Evolutionary conservation across 2,888 invertebrate genomes (phyloP).

Genomic region (Ormia ochracea): DNA sequence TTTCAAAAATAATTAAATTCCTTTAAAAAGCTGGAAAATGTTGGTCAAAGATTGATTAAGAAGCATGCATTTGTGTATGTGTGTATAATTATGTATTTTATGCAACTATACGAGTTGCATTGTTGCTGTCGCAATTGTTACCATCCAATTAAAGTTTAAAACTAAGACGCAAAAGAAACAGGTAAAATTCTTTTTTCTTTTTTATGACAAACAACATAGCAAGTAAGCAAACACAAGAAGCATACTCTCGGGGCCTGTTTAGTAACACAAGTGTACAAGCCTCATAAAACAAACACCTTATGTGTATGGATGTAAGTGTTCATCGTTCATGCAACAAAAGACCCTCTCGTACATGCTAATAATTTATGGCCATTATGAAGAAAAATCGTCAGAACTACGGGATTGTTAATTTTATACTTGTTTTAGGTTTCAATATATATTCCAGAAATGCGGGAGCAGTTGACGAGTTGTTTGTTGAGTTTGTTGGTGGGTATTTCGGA

Average conservation of each 20-base stretch:
- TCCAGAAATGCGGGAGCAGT: conserved; percentile 7
- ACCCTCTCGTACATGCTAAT: conserved; percentile 2
- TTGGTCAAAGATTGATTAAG: too few species aligned
- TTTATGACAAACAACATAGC: conserved; percentile 20
- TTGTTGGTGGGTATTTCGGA: not conserved
- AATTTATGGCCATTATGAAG: conserved; percentile 38
- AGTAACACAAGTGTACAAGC: conserved; percentile 15
- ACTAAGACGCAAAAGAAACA: conserved; percentile 6
- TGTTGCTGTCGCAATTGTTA: not conserved
- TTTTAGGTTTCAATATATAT: conserved; percentile 24
- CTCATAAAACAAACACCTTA: not conserved
- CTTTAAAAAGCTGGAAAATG: too few species aligned
- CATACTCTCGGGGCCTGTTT: conserved; percentile 42
- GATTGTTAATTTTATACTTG: conserved; percentile 31
- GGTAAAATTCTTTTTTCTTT: conserved; percentile 27
- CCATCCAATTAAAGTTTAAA: conserved; percentile 25
- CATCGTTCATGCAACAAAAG: not conserved
- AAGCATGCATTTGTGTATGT: too few species aligned
- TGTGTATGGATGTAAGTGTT: too few species aligned
- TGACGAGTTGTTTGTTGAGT: conserved; percentile 3
- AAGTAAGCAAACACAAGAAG: conserved; percentile 21
- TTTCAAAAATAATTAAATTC: too few species aligned
- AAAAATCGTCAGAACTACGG: conserved; percentile 22
- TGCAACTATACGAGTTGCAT: not conserved
- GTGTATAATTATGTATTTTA: too few species aligned